phyloP scores from a whole-genome alignment of 92 coral and sea anemone genomes.

The Palythoa heliodiscus region DNA sequence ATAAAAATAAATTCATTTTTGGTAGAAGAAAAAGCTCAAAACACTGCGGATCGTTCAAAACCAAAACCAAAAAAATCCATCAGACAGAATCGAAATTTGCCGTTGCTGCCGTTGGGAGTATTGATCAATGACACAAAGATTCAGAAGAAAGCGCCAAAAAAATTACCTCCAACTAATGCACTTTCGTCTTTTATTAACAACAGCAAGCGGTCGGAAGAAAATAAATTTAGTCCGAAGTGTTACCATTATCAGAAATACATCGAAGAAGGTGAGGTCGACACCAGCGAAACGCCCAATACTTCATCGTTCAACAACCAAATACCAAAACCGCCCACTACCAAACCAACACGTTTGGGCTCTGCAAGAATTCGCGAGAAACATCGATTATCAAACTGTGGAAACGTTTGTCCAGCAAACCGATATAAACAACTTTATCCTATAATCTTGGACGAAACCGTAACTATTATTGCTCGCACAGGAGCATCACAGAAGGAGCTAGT shows the following conservation, averaged over 20 bases:
- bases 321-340: not conserved
- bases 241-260: not conserved
- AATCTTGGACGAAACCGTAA: not conserved
- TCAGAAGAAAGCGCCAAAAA: not conserved
- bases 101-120: not conserved
- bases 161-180: not conserved
- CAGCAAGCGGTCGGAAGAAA: not conserved
- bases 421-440: not conserved
- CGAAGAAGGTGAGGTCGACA: not conserved
- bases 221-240: not conserved
- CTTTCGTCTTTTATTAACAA: not conserved
- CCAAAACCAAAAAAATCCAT: not conserved
- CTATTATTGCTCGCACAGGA: not conserved
- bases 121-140: not conserved
- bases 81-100: not conserved
- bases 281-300: not conserved
- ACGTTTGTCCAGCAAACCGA: not conserved
- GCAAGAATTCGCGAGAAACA: not conserved
- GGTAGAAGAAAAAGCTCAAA: not conserved
- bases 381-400: not conserved
- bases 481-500: not conserved
- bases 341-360: not conserved
- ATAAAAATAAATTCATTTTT: not conserved
- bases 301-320: not conserved
- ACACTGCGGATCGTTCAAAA: not conserved